phyloP scores from a whole-genome alignment of 2,113 vertebrate species.

The Fulmarus glacialis region DNA sequence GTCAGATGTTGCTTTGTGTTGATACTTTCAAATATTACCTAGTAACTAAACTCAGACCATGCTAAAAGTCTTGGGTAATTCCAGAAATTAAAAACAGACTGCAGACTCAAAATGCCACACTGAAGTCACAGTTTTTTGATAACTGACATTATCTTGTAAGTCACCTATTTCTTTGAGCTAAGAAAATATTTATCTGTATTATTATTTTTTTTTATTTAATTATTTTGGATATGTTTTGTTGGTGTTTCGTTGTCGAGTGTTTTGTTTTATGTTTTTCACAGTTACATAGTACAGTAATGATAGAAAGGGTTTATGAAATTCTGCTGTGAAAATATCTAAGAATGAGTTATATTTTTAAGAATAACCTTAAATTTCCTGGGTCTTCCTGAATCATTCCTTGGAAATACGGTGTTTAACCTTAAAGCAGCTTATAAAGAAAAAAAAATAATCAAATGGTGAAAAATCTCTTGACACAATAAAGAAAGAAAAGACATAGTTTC shows the following conservation, averaged over 20 bases:
- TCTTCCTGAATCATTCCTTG: background rate
- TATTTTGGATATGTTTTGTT: background rate
- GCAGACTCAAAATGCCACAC: background rate
- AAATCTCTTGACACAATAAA: background rate
- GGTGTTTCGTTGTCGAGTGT: background rate
- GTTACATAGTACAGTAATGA: background rate
- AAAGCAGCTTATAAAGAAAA: background rate
- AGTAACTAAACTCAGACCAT: background rate
- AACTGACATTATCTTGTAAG: background rate
- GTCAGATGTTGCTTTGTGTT: background rate
- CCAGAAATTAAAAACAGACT: background rate
- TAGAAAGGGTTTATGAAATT: background rate
- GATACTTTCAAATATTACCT: background rate
- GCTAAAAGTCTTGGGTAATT: background rate
- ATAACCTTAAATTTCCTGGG: background rate
- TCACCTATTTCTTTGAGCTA: background rate
- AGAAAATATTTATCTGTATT: background rate
- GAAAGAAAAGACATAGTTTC: background rate
- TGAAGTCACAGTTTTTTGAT: background rate
- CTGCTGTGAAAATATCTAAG: background rate
- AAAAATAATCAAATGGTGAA: background rate
- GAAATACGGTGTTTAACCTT: background rate
- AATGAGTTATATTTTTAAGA: background rate
- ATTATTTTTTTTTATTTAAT: background rate
- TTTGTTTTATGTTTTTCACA: background rate